A percentile compares a stretch with the other conserved stretches of the same genome.
Evolutionary conservation across 2,888 invertebrate species (phyloP).

Genomic region (Ophion ellenae): DNA sequence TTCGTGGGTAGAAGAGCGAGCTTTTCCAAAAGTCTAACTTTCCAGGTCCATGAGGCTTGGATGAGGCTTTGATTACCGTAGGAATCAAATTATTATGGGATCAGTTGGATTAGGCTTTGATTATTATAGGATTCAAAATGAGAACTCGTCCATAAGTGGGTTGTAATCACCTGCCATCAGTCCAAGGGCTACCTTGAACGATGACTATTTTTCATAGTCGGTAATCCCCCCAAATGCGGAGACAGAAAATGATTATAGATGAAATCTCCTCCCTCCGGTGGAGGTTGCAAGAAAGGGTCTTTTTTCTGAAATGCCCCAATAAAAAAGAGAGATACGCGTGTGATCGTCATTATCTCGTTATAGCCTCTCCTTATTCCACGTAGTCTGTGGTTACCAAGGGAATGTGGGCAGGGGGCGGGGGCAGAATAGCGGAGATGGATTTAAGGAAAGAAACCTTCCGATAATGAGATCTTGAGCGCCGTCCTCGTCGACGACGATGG

Average conservation of each 20-base stretch:
- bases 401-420: too few species aligned
- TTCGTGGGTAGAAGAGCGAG: too few species aligned
- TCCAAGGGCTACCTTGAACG: not conserved
- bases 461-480: conserved; percentile 19
- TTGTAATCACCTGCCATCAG: too few species aligned
- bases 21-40: too few species aligned
- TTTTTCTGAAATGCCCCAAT: conserved; percentile 33
- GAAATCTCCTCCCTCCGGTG: not conserved
- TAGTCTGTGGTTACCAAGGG: conserved; percentile 1
- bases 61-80: too few species aligned
- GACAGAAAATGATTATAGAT: conserved; percentile 7
- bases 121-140: too few species aligned
- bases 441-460: conserved; percentile 2
- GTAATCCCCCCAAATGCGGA: not conserved
- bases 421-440: not conserved
- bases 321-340: not conserved
- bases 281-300: conserved; percentile 5
- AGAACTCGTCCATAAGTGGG: too few species aligned
- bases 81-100: too few species aligned
- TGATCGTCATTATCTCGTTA: conserved; percentile 37
- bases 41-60: too few species aligned
- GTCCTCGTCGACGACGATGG: not conserved
- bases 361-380: not conserved
- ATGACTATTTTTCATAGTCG: not conserved
- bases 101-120: too few species aligned